Conservation (phyloP, 2,113 vertebrate species). For the Ranitomeya imitator region DNA sequence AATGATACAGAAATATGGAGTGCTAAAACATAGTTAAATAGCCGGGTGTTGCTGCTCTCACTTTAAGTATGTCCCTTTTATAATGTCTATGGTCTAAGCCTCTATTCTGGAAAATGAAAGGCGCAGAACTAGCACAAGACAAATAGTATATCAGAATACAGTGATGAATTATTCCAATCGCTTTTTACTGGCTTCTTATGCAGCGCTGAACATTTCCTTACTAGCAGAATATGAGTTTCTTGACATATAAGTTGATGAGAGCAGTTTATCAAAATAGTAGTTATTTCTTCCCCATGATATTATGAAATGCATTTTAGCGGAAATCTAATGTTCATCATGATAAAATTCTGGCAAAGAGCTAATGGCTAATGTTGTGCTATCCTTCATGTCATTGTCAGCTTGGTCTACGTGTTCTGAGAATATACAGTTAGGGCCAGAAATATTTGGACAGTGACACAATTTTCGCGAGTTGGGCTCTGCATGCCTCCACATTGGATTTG, state of each 20-base stretch:
- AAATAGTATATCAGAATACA: conserved; percentile 49
- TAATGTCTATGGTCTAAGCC: neutral
- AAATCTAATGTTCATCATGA: neutral
- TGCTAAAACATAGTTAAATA: neutral
- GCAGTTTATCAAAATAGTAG: conserved; percentile 18
- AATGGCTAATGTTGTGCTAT: neutral
- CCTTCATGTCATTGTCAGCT: neutral
- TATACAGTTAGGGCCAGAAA: no score
- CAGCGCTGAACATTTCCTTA: conserved; percentile 24
- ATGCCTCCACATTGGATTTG: no score
- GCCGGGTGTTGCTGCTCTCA: neutral
- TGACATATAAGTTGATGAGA: conserved; percentile 30
- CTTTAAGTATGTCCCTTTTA: neutral
- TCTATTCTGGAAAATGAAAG: neutral
- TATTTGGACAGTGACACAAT: no score
- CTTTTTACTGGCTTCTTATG: conserved; percentile 3
- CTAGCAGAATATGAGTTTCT: neutral
- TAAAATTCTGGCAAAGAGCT: neutral
- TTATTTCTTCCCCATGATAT: neutral
- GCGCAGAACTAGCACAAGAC: neutral
- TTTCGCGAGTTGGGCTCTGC: no score
- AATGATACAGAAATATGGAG: neutral
- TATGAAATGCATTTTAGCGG: neutral
- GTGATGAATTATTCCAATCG: conserved; percentile 27
- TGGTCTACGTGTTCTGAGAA: neutral